These are phyloP conservation scores for Ophion ventricosus DNA, from an alignment of 2,888 invertebrate species.

Conservation along the genomic window DNA sequence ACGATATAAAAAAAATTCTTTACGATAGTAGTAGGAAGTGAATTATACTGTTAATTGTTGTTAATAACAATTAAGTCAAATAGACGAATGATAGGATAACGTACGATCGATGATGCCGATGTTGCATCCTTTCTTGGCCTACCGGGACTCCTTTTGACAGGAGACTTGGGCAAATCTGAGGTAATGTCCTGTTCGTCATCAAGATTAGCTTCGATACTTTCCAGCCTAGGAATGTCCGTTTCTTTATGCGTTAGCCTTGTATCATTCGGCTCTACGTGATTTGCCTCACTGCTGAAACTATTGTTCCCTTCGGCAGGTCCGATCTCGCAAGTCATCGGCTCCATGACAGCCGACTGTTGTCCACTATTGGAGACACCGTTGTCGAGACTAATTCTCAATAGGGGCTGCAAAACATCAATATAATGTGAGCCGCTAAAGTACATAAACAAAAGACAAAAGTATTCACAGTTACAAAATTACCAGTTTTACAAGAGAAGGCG, in stretches of 20 bases:
- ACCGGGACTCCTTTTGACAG: constrained; percentile 70
- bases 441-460: background rate
- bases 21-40: background rate
- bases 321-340: constrained; percentile 62
- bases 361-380: constrained; percentile 52
- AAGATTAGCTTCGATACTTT: constrained; percentile 3
- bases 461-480: constrained; percentile 44
- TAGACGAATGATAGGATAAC: background rate
- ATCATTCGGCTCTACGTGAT: background rate
- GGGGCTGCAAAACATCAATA: constrained; percentile 67
- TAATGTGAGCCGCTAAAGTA: background rate
- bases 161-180: constrained; percentile 6
- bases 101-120: constrained; percentile 55
- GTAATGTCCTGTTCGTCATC: background rate
- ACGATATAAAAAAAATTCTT: too few species aligned
- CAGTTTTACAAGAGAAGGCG: constrained; percentile 68
- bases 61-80: background rate
- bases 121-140: constrained; percentile 73
- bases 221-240: constrained; percentile 21
- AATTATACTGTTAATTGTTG: background rate
- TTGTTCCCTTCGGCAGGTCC: constrained; percentile 43
- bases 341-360: constrained; percentile 63
- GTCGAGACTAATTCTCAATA: constrained; percentile 74
- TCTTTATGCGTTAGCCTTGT: background rate
- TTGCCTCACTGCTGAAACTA: background rate